Evolutionary conservation across 2,888 invertebrate genomes (phyloP), one percentile per base, ranked within the genome.

Genomic region (Drosophila paucipuncta): DNA sequence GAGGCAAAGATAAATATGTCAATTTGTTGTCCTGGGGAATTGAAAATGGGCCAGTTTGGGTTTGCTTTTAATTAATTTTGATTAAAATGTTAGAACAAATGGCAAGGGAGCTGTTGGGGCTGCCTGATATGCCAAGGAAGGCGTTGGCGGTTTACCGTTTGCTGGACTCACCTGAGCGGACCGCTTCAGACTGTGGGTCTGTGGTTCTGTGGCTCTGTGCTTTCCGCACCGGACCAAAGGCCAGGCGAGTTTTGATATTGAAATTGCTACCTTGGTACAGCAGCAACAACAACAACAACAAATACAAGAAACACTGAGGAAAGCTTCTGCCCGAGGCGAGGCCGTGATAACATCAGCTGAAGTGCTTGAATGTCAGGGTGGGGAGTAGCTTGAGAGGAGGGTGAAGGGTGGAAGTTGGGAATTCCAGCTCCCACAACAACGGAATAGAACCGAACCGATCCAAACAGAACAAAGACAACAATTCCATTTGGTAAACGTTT

Each of bases 81-180:
- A 85, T 85, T 85, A 90, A 85, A 90, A 89, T 78, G 85, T 85
- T 85, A 54, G 43, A 68, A 4, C 11, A 69, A 80, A 35, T 11
- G 55, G 65, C 68, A 60, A 75, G 71, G 70, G 72, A 77, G 68
- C 71, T 65, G 53, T 52, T 31, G 57, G 55, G 47, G n/a, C 55
- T 78, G 79, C 72, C 78, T 75, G 85, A 89, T 82, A 89, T 80
- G 76, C 85, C 77, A 58, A 78, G 85, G 80, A 85, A 89, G 90
- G 85, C 90, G 85, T 90, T 82, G 85, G 85, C 88, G 90, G 77
- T 87, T 87, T 85, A 90, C 85, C 90, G 88, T 90, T 90, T 54
- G 68, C 64, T 74, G 73, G 76, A 75, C 87, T 80, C 77, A 78
- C 90, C 80, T 80, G 86, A 84, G 83, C 70, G 68, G 58, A 33